These are phyloP conservation scores for Cassiopea andromeda DNA, from an alignment of 30 jellyfish, hydroid and myxozoan species.

Conservation along the genomic window DNA sequence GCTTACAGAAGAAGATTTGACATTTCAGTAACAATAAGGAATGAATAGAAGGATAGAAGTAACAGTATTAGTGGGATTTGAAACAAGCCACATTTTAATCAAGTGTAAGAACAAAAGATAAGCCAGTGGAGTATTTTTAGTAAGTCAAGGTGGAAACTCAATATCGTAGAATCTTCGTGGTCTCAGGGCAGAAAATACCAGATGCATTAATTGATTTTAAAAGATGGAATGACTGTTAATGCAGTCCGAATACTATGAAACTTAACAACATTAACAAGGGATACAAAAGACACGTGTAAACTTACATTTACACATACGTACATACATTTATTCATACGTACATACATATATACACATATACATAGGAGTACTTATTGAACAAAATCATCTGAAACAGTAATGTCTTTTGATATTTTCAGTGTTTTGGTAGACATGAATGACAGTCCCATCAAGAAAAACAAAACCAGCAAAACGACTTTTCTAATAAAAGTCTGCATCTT, in stretches of 20 bases:
- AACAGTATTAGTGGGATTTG: constrained; percentile 19
- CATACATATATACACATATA: no score
- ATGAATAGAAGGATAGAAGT: constrained; percentile 21
- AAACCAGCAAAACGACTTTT: no score
- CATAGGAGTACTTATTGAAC: no score
- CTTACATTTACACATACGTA: not conserved
- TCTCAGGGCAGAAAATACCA: not conserved
- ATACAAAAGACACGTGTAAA: no score
- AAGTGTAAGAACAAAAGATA: constrained; percentile 11
- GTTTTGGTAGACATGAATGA: no score
- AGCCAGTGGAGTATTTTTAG: constrained; percentile 13
- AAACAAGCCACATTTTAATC: constrained; percentile 6
- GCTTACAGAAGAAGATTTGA: constrained; percentile 5
- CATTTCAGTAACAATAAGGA: not conserved
- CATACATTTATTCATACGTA: no score
- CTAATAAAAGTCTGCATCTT: no score
- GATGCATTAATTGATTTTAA: constrained; percentile 4
- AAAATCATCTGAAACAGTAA: no score
- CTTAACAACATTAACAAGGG: not conserved
- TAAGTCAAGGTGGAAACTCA: constrained; percentile 23
- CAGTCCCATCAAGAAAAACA: no score
- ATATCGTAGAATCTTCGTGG: constrained; percentile 14
- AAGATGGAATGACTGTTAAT: not conserved
- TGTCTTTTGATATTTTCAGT: no score
- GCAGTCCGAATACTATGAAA: not conserved